Base-by-base conservation (phyloP, 2,113 vertebrate genomes). In the Carassius auratus region DNA sequence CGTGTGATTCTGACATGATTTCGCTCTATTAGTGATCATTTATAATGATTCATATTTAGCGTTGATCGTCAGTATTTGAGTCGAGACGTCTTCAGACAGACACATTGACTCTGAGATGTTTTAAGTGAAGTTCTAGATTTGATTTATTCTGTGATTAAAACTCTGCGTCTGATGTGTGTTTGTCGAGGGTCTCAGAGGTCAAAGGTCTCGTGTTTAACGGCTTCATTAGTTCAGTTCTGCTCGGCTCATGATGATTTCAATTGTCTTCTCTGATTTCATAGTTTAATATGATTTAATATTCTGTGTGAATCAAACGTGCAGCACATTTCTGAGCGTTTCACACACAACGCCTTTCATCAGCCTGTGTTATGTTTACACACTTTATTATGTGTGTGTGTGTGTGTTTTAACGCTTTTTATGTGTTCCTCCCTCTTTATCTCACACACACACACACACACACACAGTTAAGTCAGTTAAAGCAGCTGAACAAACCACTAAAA, bases 401-500 rank as follows among this genome's bases (percentile, higher is more conserved):
- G 62, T 15, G 64, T 68, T 30, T 2, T 57, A 19, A 57, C 2
- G 52, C 52, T 57, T 19, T 30, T 57, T 1, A 57, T 36, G 66
- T 76, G 42, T 52, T 23, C 8, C 76, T 33, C 30, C 30, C 66
- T 4, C 33, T 69, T 19, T 36, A 69, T 69, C 66, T 23, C 59
- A 1, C 61, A 50, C 30, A 71, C 68, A 42, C 73, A 33, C 30
- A 69, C 33, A 69, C 42, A 55, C n/a, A 76, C 74, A 76, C 74
- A 50, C 12, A 8, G 71, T 74, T 74, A 88, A 88, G 79, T 82
- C 87, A 75, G 87, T 88, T 88, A 87, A 30, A 89, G 85, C 89
- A 88, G 87, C 89, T 88, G 89, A 88, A 76, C 68, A 86, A 90
- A 88, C 89, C 89, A 61, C 89, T 88, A 78, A 90, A 85, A 79